These are phyloP conservation scores for Micrasema longulum DNA, from an alignment of 1,140 invertebrate genomes.

Conservation along the genomic window DNA sequence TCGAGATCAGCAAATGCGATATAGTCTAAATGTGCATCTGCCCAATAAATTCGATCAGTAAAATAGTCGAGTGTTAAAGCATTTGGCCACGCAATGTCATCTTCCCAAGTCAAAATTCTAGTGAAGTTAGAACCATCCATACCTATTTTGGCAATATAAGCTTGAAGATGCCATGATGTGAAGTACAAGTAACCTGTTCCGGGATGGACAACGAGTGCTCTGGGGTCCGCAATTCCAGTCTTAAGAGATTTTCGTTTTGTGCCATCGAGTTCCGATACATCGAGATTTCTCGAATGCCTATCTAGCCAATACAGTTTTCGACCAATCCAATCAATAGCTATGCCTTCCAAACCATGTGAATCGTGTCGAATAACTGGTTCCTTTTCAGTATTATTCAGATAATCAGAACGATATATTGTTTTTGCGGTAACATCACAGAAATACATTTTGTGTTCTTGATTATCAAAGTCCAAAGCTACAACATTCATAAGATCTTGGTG, in stretches of 20 bases:
- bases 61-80: constrained; percentile 97
- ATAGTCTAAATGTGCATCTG: constrained; percentile 98
- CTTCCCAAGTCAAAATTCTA: constrained; percentile 89
- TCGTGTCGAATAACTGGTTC: constrained; percentile 93
- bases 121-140: constrained; percentile 96
- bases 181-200: constrained; percentile 95
- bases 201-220: constrained; percentile 95
- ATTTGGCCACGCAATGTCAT: constrained; percentile 98
- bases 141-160: constrained; percentile 97
- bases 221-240: constrained; percentile 89
- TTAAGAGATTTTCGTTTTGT: constrained; percentile 90
- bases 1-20: constrained; percentile 95
- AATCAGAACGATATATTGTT: constrained; percentile 84
- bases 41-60: constrained; percentile 94
- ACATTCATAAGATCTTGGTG: constrained; percentile 97
- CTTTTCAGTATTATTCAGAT: constrained; percentile 67
- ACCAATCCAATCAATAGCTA: constrained; percentile 96
- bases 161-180: constrained; percentile 95
- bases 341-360: constrained; percentile 94
- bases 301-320: constrained; percentile 98
- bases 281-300: constrained; percentile 92
- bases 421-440: constrained; percentile 96
- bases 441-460: constrained; percentile 85
- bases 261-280: constrained; percentile 93
- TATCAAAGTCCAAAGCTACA: constrained; percentile 95